Evolutionary conservation across 2,888 invertebrate species (phyloP), one percentile per base, ranked within the genome.

Genomic region (Dynastes grantii): DNA sequence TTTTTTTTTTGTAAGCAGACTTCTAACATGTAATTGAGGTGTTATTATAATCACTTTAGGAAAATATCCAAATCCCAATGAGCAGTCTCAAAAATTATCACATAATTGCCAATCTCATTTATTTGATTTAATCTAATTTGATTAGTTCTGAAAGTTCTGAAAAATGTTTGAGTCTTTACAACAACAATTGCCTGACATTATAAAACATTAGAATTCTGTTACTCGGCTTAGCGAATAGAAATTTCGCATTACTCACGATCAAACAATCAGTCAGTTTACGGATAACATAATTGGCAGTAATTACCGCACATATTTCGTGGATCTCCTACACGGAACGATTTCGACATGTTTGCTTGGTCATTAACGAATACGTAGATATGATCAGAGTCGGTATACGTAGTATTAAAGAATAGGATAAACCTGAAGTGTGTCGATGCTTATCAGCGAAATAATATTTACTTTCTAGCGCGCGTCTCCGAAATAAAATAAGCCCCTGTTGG

Each of bases 401-500:
- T 22, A 70, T 70, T 53, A 71, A 16, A n/a, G 55, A 55, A 71
- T 55, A 71, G 37, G 22, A 55, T 55, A 16, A 55, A 53, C 9
- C 16, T 3, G n/a, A 67, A 68, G 51, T 68, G 51, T 68, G 61
- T 45, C 61, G 73, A 75, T 75, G 61, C 27, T n/a, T 29, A 75
- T 75, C 73, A 61, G 9, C 1, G 61, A 29, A 75, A 75, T 73
- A 45, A 45, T 67, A 61, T 75, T 75, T 61, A 75, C 73, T 75
- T 75, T 75, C 73, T 75, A 75, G 27, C 8, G 16, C 55, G 37
- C n/a, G n/a, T n/a, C n/a, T n/a, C n/a, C n/a, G n/a, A n/a, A n/a
- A n/a, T n/a, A n/a, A n/a, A n/a, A n/a, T n/a, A n/a, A n/a, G n/a
- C n/a, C n/a, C n/a, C n/a, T n/a, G n/a, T n/a, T n/a, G n/a, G n/a